A percentile compares a stretch with the other conserved stretches of the same genome.
Conservation (phyloP, 2,888 invertebrate genomes). For the Hirtodrosophila trivittata region DNA sequence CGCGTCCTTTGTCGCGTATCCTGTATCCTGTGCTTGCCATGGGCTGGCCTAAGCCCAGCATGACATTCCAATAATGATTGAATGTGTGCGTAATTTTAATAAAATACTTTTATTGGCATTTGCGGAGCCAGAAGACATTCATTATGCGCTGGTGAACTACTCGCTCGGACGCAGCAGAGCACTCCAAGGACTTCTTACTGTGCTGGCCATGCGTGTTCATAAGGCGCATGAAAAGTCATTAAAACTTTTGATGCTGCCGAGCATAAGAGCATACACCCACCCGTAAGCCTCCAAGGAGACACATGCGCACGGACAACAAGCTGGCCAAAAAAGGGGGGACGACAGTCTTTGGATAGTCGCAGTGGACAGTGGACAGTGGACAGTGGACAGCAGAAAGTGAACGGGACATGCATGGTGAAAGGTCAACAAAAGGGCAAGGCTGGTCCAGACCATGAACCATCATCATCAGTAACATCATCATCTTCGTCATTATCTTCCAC, state of each 20-base stretch:
- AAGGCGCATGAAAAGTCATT: constrained; percentile 72
- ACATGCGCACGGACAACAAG: constrained; percentile 22
- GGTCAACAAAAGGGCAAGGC: constrained; percentile 66
- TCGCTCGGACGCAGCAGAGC: constrained; percentile 2
- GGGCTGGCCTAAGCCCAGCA: constrained; percentile 43
- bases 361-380: not conserved
- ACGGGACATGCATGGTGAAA: constrained; percentile 44
- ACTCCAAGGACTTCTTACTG: constrained; percentile 10
- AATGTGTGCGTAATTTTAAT: constrained; percentile 79
- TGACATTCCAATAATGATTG: constrained; percentile 79
- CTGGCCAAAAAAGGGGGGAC: constrained; percentile 17
- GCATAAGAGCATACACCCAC: not conserved
- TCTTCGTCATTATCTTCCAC: constrained; percentile 18
- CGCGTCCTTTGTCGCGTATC: not conserved
- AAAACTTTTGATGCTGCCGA: constrained; percentile 64
- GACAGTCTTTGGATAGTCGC: not conserved
- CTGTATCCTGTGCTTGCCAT: constrained; percentile 4
- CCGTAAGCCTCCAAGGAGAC: constrained; percentile 41
- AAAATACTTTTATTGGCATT: constrained; percentile 80
- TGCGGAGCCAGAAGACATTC: constrained; percentile 59
- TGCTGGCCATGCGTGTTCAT: constrained; percentile 37
- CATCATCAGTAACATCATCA: constrained; percentile 43
- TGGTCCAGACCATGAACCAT: constrained; percentile 20
- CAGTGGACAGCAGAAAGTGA: not conserved
- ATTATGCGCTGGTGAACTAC: constrained; percentile 26